These are phyloP conservation scores for Cryptophagus acutangulus DNA, from an alignment of 2,888 invertebrate genomes.

Conservation along the genomic window DNA sequence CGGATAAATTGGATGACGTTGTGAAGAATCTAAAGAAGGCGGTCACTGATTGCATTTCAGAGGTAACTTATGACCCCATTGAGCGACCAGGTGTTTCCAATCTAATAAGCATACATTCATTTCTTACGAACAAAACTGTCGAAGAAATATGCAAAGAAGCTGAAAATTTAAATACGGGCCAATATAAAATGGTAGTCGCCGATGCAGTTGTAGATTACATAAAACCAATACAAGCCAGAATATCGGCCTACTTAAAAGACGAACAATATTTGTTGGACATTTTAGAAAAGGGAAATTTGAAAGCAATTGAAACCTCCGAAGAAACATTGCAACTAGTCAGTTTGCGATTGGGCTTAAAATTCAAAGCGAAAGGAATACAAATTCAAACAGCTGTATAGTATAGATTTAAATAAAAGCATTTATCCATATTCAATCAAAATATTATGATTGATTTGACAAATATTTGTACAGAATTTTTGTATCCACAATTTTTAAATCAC, in stretches of 20 bases:
- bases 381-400: too few species aligned
- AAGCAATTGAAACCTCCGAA: slow-evolving; percentile 53
- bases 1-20: slow-evolving; percentile 68
- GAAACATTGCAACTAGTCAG: slow-evolving; percentile 57
- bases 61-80: slow-evolving; percentile 70
- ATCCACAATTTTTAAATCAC: too few species aligned
- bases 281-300: slow-evolving; percentile 53
- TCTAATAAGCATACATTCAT: slow-evolving; percentile 76
- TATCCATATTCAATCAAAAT: too few species aligned
- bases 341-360: slow-evolving; percentile 50
- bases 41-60: slow-evolving; percentile 82
- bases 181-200: slow-evolving; percentile 69
- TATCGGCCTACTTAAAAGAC: slow-evolving; percentile 55
- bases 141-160: slow-evolving; percentile 67
- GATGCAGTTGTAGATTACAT: slow-evolving; percentile 67
- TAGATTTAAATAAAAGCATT: too few species aligned
- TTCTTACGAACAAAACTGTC: slow-evolving; percentile 61
- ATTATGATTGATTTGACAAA: too few species aligned
- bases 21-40: slow-evolving; percentile 76
- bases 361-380: too few species aligned
- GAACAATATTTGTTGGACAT: slow-evolving; percentile 58
- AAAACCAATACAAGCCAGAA: slow-evolving; percentile 62
- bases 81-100: slow-evolving; percentile 85
- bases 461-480: too few species aligned
- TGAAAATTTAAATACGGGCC: slow-evolving; percentile 64